Evolutionary conservation across 2,113 vertebrate species (phyloP).

Genomic region (Lampris incognitus): DNA sequence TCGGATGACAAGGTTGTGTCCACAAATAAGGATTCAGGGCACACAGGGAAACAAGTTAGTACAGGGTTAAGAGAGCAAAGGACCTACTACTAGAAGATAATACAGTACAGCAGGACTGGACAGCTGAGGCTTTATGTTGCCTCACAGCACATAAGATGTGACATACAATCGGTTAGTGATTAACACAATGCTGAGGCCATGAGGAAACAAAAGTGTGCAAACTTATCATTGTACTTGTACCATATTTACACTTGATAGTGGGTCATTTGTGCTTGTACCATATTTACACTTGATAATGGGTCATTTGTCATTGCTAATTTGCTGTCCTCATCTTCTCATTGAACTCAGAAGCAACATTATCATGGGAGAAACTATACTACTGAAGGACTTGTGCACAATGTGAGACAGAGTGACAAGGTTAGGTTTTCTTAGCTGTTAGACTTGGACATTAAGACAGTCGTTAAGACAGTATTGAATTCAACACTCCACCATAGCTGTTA

Average conservation of each 20-base stretch:
- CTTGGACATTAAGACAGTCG: background rate
- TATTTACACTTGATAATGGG: constrained; percentile 53
- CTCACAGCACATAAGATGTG: background rate
- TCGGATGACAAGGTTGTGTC: too few relatives aligned
- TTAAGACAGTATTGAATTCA: background rate
- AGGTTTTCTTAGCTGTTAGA: background rate
- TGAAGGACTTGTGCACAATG: background rate
- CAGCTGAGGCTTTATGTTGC: background rate
- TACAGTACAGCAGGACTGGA: background rate
- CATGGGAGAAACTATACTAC: constrained; percentile 1
- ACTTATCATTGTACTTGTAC: constrained; percentile 31
- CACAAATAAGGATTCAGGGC: too few relatives aligned
- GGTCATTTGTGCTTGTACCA: constrained; percentile 42
- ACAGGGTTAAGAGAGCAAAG: too few relatives aligned
- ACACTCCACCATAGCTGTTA: background rate
- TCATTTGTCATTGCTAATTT: constrained; percentile 58
- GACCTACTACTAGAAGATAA: too few relatives aligned
- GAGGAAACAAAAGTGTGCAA: constrained; percentile 12
- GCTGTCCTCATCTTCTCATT: constrained; percentile 36
- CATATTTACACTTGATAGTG: constrained; percentile 54
- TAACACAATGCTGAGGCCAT: background rate
- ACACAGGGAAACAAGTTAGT: too few relatives aligned
- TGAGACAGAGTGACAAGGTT: background rate
- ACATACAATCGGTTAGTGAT: background rate
- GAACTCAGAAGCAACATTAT: constrained; percentile 36